A percentile compares a stretch with the other conserved stretches of the same genome.
Evolutionary conservation across 2,888 invertebrate genomes (phyloP).

Genomic region (Noctua janthe): DNA sequence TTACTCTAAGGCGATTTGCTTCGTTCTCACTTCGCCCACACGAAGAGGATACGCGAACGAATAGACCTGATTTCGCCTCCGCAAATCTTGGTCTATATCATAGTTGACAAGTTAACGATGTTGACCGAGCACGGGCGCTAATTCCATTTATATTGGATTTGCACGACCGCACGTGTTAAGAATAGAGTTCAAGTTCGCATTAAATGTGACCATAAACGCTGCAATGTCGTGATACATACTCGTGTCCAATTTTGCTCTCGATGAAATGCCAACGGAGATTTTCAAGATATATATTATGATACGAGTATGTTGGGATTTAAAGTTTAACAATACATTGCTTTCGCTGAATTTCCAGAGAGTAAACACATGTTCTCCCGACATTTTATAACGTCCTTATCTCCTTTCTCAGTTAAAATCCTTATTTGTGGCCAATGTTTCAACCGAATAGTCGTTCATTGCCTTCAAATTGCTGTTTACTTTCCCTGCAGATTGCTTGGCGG

Average conservation of each 20-base stretch:
- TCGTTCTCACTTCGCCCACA: slow-evolving; percentile 69
- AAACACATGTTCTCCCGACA: background rate
- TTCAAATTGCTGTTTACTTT: slow-evolving; percentile 63
- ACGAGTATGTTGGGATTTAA: slow-evolving; percentile 10
- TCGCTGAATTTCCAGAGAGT: slow-evolving; percentile 1
- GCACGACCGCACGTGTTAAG: slow-evolving; percentile 66
- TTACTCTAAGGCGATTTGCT: slow-evolving; percentile 66
- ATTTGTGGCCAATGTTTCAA: slow-evolving; percentile 50
- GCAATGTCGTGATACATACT: slow-evolving; percentile 44
- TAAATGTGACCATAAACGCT: slow-evolving; percentile 54
- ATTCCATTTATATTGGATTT: slow-evolving; percentile 72
- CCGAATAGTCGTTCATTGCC: slow-evolving; percentile 44
- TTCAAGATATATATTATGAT: slow-evolving; percentile 17
- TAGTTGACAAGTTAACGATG: slow-evolving; percentile 67
- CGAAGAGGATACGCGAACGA: slow-evolving; percentile 49
- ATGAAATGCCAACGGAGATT: slow-evolving; percentile 29
- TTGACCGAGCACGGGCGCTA: slow-evolving; percentile 62
- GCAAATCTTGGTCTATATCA: slow-evolving; percentile 65
- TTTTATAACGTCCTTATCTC: slow-evolving; percentile 25
- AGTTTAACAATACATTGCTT: slow-evolving; percentile 7
- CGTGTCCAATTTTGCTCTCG: slow-evolving; percentile 37
- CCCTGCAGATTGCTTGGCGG: slow-evolving; percentile 49
- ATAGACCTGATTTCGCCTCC: slow-evolving; percentile 69
- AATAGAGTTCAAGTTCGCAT: slow-evolving; percentile 56
- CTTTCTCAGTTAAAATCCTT: slow-evolving; percentile 46